Evolutionary conservation across 2,797 vertebrate genomes (phyloP), one percentile per base, ranked within the genome.

Genomic region (Molossus alvarezi): DNA sequence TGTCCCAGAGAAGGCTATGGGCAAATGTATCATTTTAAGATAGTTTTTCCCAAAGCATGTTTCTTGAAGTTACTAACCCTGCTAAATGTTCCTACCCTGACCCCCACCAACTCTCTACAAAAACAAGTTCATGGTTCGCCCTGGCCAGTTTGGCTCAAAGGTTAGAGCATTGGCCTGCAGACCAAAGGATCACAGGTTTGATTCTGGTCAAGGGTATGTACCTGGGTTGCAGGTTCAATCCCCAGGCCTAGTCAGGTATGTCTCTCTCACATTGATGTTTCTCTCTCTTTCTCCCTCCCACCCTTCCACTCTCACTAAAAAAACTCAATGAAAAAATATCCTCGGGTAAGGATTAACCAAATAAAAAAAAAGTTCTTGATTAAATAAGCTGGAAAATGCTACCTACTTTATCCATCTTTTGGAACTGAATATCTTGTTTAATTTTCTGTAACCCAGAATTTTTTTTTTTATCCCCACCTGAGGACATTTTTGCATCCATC

Each of bases 391-490:
- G 51, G 41, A 90, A 94, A 88, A 51, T 7, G 18, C 82, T 85
- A 58, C 51, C 27, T 13, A 62, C 27, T 45, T 88, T 73, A 67
- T 48, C 23, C 13, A 29, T 48, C 9, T 87, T 93, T 93, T 75
- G 18, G 48, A 83, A 92, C 65, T 85, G 29, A 93, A 51, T 96
- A 72, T 94, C 48, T 33, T 94, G 14, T 91, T 94, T 90, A 72
- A 69, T n/a, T 93, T 81, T 90, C 37, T 71, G 17, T 67, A 55
- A 75, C 48, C 58, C 45, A 92, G 69, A 96, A 89, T 90, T 86
- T 92, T 57, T 95, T 33, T 45, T 45, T 45, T 45, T 45, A 45
- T 45, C 41, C 41, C 4, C 41, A 45, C 3, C 41, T 6, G 41
- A 45, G 41, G 41, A 45, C 41, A 45, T 45, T 45, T 45, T 45